Percentiles rank a stretch among this genome's conserved stretches.
Conservation (phyloP, 1,140 invertebrate genomes). For the Phocides pigmalion region DNA sequence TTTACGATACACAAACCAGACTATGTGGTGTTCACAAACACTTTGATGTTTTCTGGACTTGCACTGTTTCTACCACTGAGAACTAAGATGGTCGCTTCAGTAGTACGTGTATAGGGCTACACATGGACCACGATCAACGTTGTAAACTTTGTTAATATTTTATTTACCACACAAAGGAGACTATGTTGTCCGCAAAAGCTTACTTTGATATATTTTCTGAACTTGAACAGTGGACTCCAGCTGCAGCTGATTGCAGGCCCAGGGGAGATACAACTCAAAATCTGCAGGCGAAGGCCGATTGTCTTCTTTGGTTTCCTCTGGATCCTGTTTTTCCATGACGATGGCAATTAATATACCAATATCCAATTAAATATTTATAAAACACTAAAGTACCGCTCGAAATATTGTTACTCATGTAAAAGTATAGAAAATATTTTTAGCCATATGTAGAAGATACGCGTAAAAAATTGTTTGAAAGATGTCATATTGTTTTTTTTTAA, state of each 20-base stretch:
- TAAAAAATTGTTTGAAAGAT: conserved; percentile 8
- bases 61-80: no score
- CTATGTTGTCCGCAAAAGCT: no score
- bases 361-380: conserved; percentile 1
- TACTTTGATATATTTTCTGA: conserved; percentile 47
- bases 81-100: no score
- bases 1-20: no score
- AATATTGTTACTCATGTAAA: background rate
- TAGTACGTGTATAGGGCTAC: no score
- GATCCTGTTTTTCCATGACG: conserved; percentile 30
- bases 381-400: background rate
- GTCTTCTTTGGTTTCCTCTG: background rate
- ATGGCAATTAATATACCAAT: no score
- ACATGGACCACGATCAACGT: no score
- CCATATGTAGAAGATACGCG: background rate
- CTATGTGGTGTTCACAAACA: no score
- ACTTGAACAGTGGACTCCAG: conserved; percentile 38
- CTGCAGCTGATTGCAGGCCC: conserved; percentile 52
- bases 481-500: no score
- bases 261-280: conserved; percentile 52
- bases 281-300: conserved; percentile 41
- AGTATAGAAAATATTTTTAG: background rate
- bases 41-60: no score
- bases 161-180: no score
- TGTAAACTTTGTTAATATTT: no score